Percentiles rank a stretch among this genome's conserved stretches.
phyloP scores from a whole-genome alignment of 1,140 invertebrate species.

The Brachionus koreanus region DNA sequence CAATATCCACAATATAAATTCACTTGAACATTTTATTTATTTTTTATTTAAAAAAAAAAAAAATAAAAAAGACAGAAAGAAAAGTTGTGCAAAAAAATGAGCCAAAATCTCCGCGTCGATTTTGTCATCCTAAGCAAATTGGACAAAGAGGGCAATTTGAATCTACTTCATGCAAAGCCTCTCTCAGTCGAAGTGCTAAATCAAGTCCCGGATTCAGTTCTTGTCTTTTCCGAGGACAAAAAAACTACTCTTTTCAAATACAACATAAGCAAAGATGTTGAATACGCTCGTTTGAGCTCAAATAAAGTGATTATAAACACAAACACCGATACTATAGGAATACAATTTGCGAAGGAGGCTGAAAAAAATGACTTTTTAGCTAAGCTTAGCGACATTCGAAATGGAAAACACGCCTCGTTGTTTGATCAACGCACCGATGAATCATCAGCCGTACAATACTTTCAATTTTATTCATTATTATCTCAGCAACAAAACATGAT shows the following conservation, averaged over 20 bases:
- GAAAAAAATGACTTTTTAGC: constrained; percentile 5
- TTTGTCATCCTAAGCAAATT: constrained; percentile 26
- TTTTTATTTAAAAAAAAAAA: no score
- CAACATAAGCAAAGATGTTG: background rate
- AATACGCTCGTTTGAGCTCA: background rate
- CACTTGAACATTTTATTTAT: no score
- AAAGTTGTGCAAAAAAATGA: background rate
- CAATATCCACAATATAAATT: no score
- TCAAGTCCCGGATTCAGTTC: constrained; percentile 5
- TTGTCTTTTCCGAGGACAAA: constrained; percentile 11
- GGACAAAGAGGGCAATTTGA: constrained; percentile 22
- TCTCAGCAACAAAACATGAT: constrained; percentile 99
- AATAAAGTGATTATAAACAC: constrained; percentile 36
- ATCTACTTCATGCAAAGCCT: background rate
- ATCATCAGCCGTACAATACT: constrained; percentile 94
- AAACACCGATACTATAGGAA: background rate
- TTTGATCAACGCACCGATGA: constrained; percentile 95
- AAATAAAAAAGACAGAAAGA: no score
- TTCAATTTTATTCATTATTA: constrained; percentile 90
- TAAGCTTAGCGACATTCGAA: background rate
- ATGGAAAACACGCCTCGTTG: constrained; percentile 60
- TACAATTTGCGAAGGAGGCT: background rate
- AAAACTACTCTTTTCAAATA: background rate
- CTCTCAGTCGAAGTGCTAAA: background rate
- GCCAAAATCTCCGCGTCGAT: background rate